Evolutionary conservation across 1,140 invertebrate genomes (phyloP), one percentile per base, ranked within the genome.

Genomic region (Aphidius gifuensis): DNA sequence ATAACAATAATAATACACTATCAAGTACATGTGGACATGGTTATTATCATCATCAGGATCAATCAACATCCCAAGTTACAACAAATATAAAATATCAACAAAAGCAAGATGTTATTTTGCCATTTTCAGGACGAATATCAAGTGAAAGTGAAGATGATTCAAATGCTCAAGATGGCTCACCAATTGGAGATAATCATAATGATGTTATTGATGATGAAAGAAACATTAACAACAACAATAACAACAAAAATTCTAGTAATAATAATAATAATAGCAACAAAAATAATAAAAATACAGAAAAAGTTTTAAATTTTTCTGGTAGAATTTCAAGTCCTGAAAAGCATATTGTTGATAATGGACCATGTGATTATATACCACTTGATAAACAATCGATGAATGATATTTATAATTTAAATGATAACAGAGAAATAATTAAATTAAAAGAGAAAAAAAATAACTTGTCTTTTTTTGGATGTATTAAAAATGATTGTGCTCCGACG

Each of bases 401-500:
- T 48, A 45, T 40, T n/a, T 50, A 42, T 44, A 55, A 56, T 38
- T 32, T 11, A 42, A 32, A 45, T 54, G 43, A n/a, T 9, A 40
- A 44, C 39, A 50, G n/a, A 7, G 32, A 58, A 9, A 42, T 9
- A 32, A 50, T 9, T 16, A 38, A 39, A 39, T 38, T 23, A 16
- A 53, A 40, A 43, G 5, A 44, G 48, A 43, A n/a, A 39, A 42
- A 21, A 51, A 64, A 40, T 16, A 61, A 58, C 61, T 61, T 58
- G 48, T 61, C 58, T 46, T 66, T 66, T 46, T 58, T 60, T n/a
- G 65, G 65, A 21, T 61, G 61, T 53, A 64, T 66, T 39, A 55
- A 45, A 9, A 64, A 45, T 43, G 62, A 66, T 45, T 45, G 58
- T 40, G 54, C 59, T 5, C 43, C 16, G 23, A 64, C 59, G 48